These are phyloP conservation scores for Alethe castanea DNA, from an alignment of 2,113 vertebrate species.

Conservation along the genomic window DNA sequence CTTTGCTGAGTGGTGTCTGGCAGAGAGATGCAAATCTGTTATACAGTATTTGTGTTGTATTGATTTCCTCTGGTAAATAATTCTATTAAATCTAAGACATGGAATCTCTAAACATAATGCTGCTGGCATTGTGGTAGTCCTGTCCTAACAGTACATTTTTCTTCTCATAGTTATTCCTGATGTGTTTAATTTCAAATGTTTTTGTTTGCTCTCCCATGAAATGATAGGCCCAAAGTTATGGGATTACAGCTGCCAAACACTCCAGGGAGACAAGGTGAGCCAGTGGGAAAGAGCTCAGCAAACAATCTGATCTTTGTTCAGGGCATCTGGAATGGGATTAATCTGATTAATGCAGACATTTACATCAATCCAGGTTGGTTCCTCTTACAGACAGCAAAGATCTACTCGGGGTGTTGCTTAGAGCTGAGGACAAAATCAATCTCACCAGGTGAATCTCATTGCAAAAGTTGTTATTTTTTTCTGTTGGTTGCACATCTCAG, in stretches of 20 bases:
- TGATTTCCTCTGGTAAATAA: conserved; percentile 4
- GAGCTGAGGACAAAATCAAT: neutral
- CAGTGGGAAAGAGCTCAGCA: neutral
- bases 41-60: neutral
- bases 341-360: neutral
- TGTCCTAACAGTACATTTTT: neutral
- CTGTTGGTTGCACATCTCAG: neutral
- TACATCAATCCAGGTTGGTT: neutral
- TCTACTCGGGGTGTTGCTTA: neutral
- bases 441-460: neutral
- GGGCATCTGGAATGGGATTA: neutral
- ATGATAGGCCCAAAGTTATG: neutral
- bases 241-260: neutral
- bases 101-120: neutral
- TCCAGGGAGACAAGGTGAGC: neutral
- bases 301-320: neutral
- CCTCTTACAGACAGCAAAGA: neutral
- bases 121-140: neutral
- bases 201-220: neutral
- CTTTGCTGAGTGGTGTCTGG: neutral
- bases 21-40: neutral
- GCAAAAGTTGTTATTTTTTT: neutral
- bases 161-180: neutral
- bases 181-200: neutral
- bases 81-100: neutral